phyloP scores from a whole-genome alignment of 2,113 vertebrate species.

The Gorilla gorilla region DNA sequence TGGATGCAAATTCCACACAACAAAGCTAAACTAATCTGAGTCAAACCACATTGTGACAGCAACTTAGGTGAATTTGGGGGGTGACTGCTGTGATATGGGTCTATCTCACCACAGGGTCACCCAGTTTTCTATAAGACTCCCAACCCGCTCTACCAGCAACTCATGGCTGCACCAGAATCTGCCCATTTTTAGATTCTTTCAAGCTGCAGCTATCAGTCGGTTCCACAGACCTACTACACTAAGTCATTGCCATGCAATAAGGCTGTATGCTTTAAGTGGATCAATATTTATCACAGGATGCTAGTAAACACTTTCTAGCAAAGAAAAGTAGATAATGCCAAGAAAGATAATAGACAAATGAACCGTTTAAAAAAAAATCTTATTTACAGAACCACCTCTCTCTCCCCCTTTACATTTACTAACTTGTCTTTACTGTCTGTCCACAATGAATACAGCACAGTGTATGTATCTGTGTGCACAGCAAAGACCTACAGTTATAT shows the following conservation, averaged over 20 bases:
- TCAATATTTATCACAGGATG: background rate
- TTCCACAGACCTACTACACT: background rate
- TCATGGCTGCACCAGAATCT: background rate
- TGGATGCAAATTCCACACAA: background rate
- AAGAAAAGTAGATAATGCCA: background rate
- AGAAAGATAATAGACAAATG: constrained; percentile 5
- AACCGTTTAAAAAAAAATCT: background rate
- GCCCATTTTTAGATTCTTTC: background rate
- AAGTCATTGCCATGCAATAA: background rate
- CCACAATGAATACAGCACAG: background rate
- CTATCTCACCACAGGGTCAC: no score
- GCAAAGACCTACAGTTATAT: background rate
- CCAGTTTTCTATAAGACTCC: background rate
- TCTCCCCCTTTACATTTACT: background rate
- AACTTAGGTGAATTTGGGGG: no score
- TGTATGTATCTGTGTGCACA: accelerated
- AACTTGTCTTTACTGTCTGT: background rate
- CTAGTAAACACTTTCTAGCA: background rate
- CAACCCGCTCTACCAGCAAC: background rate
- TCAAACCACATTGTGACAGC: background rate
- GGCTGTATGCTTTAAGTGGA: background rate
- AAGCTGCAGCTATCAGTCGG: background rate
- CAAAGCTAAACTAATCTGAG: background rate
- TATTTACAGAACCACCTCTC: background rate
- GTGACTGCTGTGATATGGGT: background rate